Base-by-base conservation (phyloP, 2,797 vertebrate genomes). In the Uromys caudimaculatus region DNA sequence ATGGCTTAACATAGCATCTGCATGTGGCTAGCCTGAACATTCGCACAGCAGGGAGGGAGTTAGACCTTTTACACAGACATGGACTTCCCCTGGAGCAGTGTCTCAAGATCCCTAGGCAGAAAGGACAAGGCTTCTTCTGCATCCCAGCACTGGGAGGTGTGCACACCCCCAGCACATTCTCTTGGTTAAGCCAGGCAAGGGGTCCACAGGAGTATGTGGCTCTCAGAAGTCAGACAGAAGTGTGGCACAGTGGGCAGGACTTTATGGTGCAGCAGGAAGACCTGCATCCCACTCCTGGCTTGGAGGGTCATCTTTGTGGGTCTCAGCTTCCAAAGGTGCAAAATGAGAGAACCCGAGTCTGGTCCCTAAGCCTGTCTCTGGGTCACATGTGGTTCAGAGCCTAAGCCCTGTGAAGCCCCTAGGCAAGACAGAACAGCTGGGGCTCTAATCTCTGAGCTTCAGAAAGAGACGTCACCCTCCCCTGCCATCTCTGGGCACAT, bases 401-500 rank as follows among this genome's bases (percentile, higher is more conserved):
- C 73, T 2, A 0, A 69, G 14, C 17, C 54, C 47, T 2, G 38
- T 6, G 0, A 64, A 47, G 32, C 50, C 32, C 10, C 35, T 7
- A 3, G 35, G 35, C 12, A 6, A 41, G 58, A 27, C 13, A 29
- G 50, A 62, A 3, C 47, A 67, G 82, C 29, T 50, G 87, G 54
- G 16, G 47, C 23, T 0, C 0, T 32, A 8, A 35, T 23, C 83
- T 76, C 60, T 24, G 12, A 4, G 79, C n/a, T 29, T 27, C 0
- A 1, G n/a, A 23, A 79, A 82, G 44, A 73, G 50, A n/a, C 2
- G 4, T 21, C 0, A 0, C 60, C 27, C 47, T 93, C 76, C 93
- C 79, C 32, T 14, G 89, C 83, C 47, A 1, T 47, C 95, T 54
- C 89, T 60, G 94, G 88, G 71, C 64, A 91, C 93, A 91, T 98